phyloP scores from a whole-genome alignment of 2,888 invertebrate species.

The Trichopria drosophilae region DNA sequence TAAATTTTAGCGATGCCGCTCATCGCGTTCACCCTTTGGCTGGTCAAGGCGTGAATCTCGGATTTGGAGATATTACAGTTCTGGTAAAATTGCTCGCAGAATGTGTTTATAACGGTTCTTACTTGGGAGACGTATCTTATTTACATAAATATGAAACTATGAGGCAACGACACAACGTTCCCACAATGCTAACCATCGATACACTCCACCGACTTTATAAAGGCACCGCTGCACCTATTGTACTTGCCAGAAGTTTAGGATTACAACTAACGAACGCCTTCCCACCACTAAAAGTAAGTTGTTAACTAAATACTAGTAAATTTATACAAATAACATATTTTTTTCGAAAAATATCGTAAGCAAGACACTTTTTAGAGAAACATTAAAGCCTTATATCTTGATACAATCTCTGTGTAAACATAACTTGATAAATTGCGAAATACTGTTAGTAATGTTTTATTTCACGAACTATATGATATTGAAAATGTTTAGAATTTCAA shows the following conservation, averaged over 20 bases:
- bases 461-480: neutral
- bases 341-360: neutral
- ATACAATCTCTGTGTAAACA: neutral
- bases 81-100: constrained; percentile 73
- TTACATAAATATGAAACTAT: constrained; percentile 81
- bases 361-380: neutral
- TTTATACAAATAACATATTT: neutral
- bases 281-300: constrained; percentile 70
- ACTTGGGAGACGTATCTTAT: constrained; percentile 71
- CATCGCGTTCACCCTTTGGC: constrained; percentile 94
- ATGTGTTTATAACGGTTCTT: constrained; percentile 72
- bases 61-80: constrained; percentile 86
- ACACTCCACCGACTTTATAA: constrained; percentile 83
- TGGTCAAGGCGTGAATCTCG: constrained; percentile 97
- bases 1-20: constrained; percentile 73
- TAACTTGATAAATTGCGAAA: no score
- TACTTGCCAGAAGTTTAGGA: constrained; percentile 80
- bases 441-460: no score
- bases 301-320: neutral
- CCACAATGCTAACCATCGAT: constrained; percentile 86
- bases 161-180: constrained; percentile 84
- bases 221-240: constrained; percentile 72
- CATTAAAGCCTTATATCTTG: neutral
- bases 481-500: constrained; percentile 12
- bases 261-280: constrained; percentile 79